phyloP scores from a whole-genome alignment of 2,888 invertebrate genomes.

The Drosophila peninsularis region DNA sequence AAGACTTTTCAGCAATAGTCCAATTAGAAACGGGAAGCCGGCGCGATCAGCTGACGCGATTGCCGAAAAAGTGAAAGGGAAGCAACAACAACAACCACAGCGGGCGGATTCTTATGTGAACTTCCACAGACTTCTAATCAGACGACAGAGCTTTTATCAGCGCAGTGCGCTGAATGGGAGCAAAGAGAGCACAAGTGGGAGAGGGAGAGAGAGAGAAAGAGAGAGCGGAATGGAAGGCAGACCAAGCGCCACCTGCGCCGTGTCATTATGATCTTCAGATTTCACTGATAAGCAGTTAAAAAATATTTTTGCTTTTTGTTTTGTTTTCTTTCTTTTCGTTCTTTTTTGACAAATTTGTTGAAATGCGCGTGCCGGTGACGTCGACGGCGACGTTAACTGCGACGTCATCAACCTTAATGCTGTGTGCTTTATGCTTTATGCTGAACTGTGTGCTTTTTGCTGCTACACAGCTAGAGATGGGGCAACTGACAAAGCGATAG shows the following conservation, averaged over 20 bases:
- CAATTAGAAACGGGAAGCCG: conserved; percentile 16
- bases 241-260: conserved; percentile 14
- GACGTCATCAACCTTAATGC: conserved; percentile 53
- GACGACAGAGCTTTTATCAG: conserved; percentile 26
- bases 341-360: conserved; percentile 10
- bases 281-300: conserved; percentile 26
- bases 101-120: conserved; percentile 20
- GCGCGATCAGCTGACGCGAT: conserved; percentile 55
- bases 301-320: conserved; percentile 4
- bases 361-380: conserved; percentile 59
- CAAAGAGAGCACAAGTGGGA: no score
- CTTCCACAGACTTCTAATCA: conserved; percentile 49
- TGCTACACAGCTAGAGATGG: neutral
- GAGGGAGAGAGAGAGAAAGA: neutral
- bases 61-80: conserved; percentile 60
- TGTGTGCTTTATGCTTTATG: conserved; percentile 27
- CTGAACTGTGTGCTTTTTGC: conserved; percentile 22
- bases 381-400: conserved; percentile 34
- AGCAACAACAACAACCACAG: conserved; percentile 36
- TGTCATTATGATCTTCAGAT: conserved; percentile 36
- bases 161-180: conserved; percentile 1
- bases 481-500: neutral
- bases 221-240: conserved; percentile 4
- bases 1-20: conserved; percentile 5
- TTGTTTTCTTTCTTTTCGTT: neutral